These are phyloP conservation scores for Phoxinus dragarum DNA, from an alignment of 2,797 vertebrate species.

Conservation along the genomic window DNA sequence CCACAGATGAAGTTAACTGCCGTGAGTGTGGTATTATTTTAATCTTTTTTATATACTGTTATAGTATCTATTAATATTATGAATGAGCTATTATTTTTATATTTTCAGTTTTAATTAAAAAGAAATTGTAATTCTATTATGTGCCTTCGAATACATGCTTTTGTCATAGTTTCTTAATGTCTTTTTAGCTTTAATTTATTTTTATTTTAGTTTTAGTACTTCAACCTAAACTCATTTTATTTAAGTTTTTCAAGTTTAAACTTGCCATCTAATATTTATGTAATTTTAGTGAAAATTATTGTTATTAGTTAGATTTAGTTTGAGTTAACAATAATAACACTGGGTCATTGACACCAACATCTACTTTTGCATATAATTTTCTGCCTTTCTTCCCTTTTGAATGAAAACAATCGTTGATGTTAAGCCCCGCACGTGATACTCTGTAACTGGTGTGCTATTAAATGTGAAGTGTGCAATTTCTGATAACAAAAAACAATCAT, in stretches of 20 bases:
- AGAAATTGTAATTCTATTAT: background rate
- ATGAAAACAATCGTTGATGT: background rate
- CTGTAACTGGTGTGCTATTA: background rate
- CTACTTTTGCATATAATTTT: background rate
- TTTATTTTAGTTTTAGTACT: background rate
- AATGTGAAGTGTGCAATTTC: background rate
- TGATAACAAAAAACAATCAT: background rate
- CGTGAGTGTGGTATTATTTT: slow-evolving; percentile 80
- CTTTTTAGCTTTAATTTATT: background rate
- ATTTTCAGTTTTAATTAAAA: background rate
- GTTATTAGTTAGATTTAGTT: background rate
- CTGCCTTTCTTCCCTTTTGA: background rate
- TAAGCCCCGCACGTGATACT: background rate
- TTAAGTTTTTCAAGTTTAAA: background rate
- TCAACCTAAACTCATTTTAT: background rate
- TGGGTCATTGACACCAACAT: background rate
- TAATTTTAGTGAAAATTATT: background rate
- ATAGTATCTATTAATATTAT: background rate
- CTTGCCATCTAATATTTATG: background rate
- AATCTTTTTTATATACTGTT: background rate
- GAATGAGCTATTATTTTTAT: background rate
- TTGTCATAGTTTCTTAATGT: background rate
- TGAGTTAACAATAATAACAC: background rate
- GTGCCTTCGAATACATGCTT: background rate
- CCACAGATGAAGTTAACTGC: slow-evolving; percentile 92